phyloP scores from a whole-genome alignment of 2,888 invertebrate genomes.

The Papilio protenor region DNA sequence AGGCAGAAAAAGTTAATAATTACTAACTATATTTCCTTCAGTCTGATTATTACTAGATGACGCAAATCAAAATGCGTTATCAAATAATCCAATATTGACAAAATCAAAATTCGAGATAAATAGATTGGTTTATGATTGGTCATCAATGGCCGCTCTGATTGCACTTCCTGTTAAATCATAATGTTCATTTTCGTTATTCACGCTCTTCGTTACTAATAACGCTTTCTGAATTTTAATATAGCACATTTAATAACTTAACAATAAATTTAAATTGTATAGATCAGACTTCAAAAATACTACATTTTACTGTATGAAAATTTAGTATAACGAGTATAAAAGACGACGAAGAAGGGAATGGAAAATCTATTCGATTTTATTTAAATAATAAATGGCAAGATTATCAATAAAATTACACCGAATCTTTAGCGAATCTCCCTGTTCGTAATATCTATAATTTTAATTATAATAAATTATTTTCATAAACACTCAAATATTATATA shows the following conservation, averaged over 20 bases:
- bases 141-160: constrained; percentile 15
- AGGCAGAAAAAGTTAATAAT: too few species aligned
- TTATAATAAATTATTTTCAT: neutral
- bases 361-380: too few species aligned
- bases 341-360: too few species aligned
- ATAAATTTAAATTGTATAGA: neutral
- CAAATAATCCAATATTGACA: constrained; percentile 21
- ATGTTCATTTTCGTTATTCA: constrained; percentile 19
- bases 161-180: constrained; percentile 21
- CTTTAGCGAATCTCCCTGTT: too few species aligned
- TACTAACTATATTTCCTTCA: too few species aligned
- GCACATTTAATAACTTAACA: neutral
- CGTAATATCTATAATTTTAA: neutral
- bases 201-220: neutral
- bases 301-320: too few species aligned
- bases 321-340: too few species aligned
- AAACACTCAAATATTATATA: neutral
- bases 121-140: constrained; percentile 34
- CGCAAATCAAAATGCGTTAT: neutral
- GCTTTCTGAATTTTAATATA: constrained; percentile 18
- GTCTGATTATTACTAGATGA: neutral
- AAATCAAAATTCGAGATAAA: constrained; percentile 10
- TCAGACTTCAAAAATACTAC: too few species aligned
- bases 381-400: too few species aligned
- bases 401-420: too few species aligned